These are phyloP conservation scores for Astropecten irregularis DNA, from an alignment of 53 echinoderm and acorn worm species.

Conservation along the genomic window DNA sequence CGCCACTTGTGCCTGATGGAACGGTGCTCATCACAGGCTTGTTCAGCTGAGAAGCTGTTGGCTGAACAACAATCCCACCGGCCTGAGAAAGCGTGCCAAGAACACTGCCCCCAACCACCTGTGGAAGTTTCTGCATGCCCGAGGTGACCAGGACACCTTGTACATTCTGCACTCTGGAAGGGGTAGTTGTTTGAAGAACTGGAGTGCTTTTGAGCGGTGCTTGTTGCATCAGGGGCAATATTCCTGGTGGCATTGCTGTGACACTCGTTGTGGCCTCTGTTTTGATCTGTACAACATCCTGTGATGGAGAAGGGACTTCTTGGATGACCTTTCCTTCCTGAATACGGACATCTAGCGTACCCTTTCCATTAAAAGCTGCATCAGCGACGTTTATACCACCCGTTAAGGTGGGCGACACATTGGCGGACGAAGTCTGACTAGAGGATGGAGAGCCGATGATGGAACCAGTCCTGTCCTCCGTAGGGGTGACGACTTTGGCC, in stretches of 20 bases:
- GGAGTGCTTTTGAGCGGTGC: neutral
- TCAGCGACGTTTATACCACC: slow-evolving; percentile 81
- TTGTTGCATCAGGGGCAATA: slow-evolving; percentile 1
- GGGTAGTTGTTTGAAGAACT: slow-evolving; percentile 21
- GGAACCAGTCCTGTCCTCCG: slow-evolving; percentile 28
- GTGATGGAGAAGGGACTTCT: slow-evolving; percentile 48
- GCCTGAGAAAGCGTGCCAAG: slow-evolving; percentile 3
- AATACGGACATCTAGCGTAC: slow-evolving; percentile 61
- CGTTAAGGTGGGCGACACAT: slow-evolving; percentile 34
- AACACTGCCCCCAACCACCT: neutral
- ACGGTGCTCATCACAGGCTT: slow-evolving; percentile 44
- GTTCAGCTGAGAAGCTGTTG: slow-evolving; percentile 24
- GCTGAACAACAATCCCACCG: slow-evolving; percentile 37
- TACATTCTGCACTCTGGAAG: slow-evolving; percentile 28
- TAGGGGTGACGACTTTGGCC: slow-evolving; percentile 18
- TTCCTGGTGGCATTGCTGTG: neutral
- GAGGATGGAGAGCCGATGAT: slow-evolving; percentile 5
- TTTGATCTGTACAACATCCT: neutral
- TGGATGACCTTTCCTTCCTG: slow-evolving; percentile 78
- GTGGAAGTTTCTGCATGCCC: slow-evolving; percentile 5
- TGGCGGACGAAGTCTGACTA: slow-evolving; percentile 3
- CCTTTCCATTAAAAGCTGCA: slow-evolving; percentile 55
- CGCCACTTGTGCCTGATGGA: neutral
- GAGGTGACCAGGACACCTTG: neutral
- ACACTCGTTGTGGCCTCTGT: slow-evolving; percentile 13